Evolutionary conservation across 2,797 vertebrate species (phyloP).

Genomic region (Scolopax rusticola): DNA sequence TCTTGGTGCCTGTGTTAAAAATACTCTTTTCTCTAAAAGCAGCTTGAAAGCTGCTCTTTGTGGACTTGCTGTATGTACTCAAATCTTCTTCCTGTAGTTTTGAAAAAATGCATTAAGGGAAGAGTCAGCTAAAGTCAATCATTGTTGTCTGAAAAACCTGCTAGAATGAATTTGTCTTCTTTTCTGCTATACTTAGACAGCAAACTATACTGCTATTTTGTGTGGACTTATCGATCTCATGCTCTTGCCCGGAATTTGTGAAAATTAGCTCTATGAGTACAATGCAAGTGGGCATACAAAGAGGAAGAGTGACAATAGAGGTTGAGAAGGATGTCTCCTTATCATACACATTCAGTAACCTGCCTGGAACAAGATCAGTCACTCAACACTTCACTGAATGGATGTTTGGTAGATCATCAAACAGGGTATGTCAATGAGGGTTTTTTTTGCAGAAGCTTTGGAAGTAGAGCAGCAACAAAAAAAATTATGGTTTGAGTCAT

Average conservation of each 20-base stretch:
- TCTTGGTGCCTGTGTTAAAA: not conserved
- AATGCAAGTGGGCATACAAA: not conserved
- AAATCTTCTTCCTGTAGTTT: conserved; percentile 14
- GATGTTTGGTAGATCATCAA: not conserved
- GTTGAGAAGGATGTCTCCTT: not conserved
- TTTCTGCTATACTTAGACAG: not conserved
- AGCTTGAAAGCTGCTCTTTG: not conserved
- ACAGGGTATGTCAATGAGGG: not conserved
- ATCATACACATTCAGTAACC: not conserved
- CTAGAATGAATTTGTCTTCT: not conserved
- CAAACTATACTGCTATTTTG: not conserved
- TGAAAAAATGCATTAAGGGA: not conserved
- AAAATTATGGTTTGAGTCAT: not conserved
- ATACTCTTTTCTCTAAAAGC: not conserved
- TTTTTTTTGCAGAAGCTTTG: not conserved
- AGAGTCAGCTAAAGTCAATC: not conserved
- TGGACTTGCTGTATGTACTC: conserved; percentile 11
- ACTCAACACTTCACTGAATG: not conserved
- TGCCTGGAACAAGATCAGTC: not conserved
- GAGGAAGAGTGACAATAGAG: not conserved
- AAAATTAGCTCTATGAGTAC: conserved; percentile 20
- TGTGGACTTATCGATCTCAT: not conserved
- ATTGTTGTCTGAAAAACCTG: not conserved
- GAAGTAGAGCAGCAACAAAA: not conserved
- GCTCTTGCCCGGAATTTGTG: not conserved